Conservation (phyloP, 1,140 invertebrate genomes). For the Mamestra configurata region DNA sequence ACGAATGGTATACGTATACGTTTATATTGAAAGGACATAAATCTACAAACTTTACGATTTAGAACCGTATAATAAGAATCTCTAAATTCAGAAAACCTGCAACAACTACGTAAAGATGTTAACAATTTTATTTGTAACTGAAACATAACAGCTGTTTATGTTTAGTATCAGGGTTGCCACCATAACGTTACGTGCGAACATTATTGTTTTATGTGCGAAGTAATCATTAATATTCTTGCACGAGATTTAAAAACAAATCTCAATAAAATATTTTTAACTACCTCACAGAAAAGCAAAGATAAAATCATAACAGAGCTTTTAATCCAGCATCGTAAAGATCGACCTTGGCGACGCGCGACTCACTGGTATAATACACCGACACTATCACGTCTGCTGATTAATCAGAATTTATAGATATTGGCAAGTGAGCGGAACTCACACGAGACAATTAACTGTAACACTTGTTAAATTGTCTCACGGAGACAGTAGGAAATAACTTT, state of each 20-base stretch:
- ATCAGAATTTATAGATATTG: slow-evolving; percentile 75
- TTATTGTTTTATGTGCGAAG: slow-evolving; percentile 28
- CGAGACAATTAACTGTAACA: slow-evolving; percentile 70
- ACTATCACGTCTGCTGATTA: slow-evolving; percentile 67
- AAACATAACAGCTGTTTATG: slow-evolving; percentile 53
- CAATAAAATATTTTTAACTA: slow-evolving; percentile 41
- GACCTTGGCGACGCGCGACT: slow-evolving; percentile 58
- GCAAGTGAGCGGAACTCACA: slow-evolving; percentile 65
- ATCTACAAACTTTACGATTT: slow-evolving; percentile 52
- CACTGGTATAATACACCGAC: slow-evolving; percentile 48
- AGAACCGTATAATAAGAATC: slow-evolving; percentile 45
- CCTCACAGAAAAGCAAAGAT: slow-evolving; percentile 36
- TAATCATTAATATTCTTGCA: slow-evolving; percentile 20
- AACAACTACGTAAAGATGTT: slow-evolving; percentile 47
- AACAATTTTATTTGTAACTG: slow-evolving; percentile 53
- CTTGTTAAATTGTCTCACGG: slow-evolving; percentile 67
- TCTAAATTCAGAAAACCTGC: slow-evolving; percentile 47
- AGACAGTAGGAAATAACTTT: slow-evolving; percentile 74
- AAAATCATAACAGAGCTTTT: slow-evolving; percentile 56
- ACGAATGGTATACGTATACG: slow-evolving; percentile 50
- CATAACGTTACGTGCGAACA: slow-evolving; percentile 16
- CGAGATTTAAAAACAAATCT: slow-evolving; percentile 11
- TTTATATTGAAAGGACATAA: slow-evolving; percentile 53
- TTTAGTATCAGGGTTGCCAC: slow-evolving; percentile 36
- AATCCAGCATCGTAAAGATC: slow-evolving; percentile 29